Percentiles rank a stretch among this genome's conserved stretches.
These are phyloP conservation scores for Falco concolor DNA, from an alignment of 2,797 vertebrate species.

Conservation along the genomic window DNA sequence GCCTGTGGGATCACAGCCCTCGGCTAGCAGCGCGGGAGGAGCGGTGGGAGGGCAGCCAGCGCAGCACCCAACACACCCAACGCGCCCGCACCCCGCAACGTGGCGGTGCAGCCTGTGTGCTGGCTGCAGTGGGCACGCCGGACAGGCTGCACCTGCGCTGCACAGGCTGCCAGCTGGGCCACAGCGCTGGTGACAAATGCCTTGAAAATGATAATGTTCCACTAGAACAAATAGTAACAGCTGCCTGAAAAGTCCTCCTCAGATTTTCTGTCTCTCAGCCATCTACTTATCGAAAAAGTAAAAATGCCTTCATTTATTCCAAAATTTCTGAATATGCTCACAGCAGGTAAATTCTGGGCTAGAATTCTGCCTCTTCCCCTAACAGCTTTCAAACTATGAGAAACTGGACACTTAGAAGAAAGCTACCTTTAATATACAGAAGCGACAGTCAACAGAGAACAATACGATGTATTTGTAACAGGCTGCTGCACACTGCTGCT, in stretches of 20 bases:
- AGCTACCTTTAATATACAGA: background rate
- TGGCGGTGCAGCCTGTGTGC: background rate
- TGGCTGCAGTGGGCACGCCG: background rate
- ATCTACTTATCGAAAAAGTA: background rate
- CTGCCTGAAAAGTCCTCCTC: background rate
- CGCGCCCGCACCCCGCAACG: background rate
- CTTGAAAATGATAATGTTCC: background rate
- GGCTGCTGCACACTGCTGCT: background rate
- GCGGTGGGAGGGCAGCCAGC: no score
- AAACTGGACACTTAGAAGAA: background rate
- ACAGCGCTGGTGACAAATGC: background rate
- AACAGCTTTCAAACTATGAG: background rate
- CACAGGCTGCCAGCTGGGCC: background rate
- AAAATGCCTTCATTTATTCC: background rate
- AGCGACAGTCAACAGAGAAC: background rate
- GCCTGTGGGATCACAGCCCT: background rate
- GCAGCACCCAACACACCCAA: background rate
- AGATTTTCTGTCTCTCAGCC: background rate
- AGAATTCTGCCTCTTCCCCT: background rate
- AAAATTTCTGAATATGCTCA: background rate
- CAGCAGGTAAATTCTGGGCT: background rate
- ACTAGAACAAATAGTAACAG: background rate
- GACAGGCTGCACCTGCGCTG: background rate
- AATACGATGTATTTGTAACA: background rate
- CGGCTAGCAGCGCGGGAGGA: background rate